phyloP scores from a whole-genome alignment of 2,797 vertebrate species.

The Adrianichthys oophorus region DNA sequence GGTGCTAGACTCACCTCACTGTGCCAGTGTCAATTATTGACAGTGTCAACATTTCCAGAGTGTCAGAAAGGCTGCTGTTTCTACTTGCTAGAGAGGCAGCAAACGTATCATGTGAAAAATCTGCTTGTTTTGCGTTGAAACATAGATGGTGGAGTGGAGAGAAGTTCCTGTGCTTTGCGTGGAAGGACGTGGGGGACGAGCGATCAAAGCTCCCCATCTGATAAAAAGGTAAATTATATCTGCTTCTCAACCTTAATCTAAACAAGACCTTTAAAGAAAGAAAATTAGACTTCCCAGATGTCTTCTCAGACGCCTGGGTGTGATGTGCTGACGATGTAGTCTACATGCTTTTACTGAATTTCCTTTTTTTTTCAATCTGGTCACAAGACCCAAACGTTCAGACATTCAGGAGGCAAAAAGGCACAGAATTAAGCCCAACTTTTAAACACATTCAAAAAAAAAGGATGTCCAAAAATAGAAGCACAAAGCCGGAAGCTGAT shows the following conservation, averaged over 20 bases:
- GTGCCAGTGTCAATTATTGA: conserved; percentile 60
- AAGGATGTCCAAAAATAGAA: no score
- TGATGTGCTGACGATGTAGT: no score
- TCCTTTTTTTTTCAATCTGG: no score
- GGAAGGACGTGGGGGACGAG: conserved; percentile 43
- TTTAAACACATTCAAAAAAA: no score
- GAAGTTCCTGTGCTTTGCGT: conserved; percentile 26
- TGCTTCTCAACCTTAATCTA: conserved; percentile 3
- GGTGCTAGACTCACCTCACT: conserved; percentile 34
- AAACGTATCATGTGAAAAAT: conserved; percentile 13
- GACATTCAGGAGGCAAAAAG: no score
- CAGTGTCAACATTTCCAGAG: conserved; percentile 64
- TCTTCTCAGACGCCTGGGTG: no score
- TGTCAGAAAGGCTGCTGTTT: conserved; percentile 18
- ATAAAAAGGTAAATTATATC: conserved; percentile 55
- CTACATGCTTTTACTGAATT: no score
- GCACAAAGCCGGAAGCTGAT: no score
- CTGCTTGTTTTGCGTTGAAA: conserved; percentile 63
- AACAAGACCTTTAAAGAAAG: background rate
- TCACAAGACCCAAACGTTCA: no score
- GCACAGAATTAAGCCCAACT: no score
- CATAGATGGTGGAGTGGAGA: conserved; percentile 54
- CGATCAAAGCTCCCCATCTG: conserved; percentile 27
- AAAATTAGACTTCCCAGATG: background rate
- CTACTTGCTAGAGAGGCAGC: background rate